Conservation (phyloP, 2,797 vertebrate species). For the Octomys mimax region DNA sequence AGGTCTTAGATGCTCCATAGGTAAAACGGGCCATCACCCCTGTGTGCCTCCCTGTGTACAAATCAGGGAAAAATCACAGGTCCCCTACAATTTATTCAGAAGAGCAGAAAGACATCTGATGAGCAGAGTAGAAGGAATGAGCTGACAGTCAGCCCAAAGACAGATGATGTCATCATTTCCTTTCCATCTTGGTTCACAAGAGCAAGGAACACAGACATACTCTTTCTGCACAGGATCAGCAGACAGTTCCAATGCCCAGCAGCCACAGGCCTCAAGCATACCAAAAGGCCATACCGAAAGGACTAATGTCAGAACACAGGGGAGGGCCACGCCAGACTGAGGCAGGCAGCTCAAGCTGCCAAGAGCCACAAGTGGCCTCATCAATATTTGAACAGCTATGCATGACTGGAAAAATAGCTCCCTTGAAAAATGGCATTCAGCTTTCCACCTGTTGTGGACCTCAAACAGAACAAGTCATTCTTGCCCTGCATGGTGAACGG, state of each 20-base stretch:
- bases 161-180: not conserved
- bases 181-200: not conserved
- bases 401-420: conserved; percentile 68
- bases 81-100: not conserved
- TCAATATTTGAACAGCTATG: conserved; percentile 57
- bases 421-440: conserved; percentile 52
- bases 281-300: not conserved
- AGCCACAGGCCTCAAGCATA: not conserved
- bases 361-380: not conserved
- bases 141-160: not conserved
- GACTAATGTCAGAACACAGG: not conserved
- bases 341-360: not conserved
- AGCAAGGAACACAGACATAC: not conserved
- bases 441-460: conserved; percentile 12
- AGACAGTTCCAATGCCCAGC: not conserved
- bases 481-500: not conserved
- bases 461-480: conserved; percentile 55
- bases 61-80: not conserved
- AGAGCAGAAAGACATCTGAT: not conserved
- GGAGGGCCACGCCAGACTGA: not conserved
- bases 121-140: not conserved
- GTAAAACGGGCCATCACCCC: not conserved
- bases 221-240: not conserved
- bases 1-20: not conserved
- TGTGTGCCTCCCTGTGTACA: not conserved